phyloP scores from a whole-genome alignment of 2,797 vertebrate genomes.

The Gymnothorax javanicus region DNA sequence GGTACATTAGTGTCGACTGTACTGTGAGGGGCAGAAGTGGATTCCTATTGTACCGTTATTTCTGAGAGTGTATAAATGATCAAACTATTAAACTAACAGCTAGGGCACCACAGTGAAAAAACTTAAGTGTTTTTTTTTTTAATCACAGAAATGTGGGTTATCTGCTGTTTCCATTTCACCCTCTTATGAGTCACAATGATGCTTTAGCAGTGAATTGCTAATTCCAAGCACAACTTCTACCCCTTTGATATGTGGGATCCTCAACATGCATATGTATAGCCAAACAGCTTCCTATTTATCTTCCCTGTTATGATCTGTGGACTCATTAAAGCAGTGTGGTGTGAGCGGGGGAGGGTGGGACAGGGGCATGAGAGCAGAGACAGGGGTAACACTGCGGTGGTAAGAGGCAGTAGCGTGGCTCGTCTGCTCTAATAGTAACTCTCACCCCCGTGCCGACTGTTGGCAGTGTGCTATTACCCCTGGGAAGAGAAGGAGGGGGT shows the following conservation, averaged over 20 bases:
- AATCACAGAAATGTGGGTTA: constrained; percentile 22
- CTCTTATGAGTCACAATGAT: constrained; percentile 45
- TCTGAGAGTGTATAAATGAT: too few relatives aligned
- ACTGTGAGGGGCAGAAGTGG: too few relatives aligned
- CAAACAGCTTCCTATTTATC: constrained; percentile 64
- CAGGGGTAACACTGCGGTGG: constrained; percentile 25
- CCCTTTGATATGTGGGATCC: constrained; percentile 73
- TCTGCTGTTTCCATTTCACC: background rate
- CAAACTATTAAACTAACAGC: too few relatives aligned
- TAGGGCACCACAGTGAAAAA: too few relatives aligned
- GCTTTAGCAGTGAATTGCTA: constrained; percentile 70
- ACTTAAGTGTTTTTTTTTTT: too few relatives aligned
- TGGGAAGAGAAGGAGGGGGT: background rate
- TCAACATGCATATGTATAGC: constrained; percentile 38
- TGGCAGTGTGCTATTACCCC: constrained; percentile 33
- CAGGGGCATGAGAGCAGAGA: background rate
- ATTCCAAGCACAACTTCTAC: constrained; percentile 62
- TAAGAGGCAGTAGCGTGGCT: constrained; percentile 36
- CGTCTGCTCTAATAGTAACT: constrained; percentile 39
- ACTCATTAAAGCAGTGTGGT: constrained; percentile 41
- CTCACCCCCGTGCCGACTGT: constrained; percentile 41
- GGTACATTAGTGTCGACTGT: too few relatives aligned
- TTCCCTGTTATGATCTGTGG: constrained; percentile 60
- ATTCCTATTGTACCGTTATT: too few relatives aligned
- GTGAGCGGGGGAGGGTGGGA: background rate